These are phyloP conservation scores for Sinocyclocheilus anophthalmus DNA, from an alignment of 2,113 vertebrate species.

Conservation along the genomic window DNA sequence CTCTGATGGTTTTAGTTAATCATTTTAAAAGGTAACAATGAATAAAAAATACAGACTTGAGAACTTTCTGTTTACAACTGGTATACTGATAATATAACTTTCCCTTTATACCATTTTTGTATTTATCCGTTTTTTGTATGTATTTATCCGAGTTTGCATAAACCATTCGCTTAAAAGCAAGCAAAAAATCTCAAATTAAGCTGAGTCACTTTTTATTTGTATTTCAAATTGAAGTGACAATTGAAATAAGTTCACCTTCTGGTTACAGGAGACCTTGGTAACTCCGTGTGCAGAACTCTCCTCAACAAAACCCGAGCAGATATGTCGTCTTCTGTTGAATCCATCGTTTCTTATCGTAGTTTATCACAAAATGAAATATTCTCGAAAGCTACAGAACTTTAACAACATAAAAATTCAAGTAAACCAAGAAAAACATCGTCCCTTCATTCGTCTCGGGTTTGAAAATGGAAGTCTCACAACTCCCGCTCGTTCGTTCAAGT, in stretches of 20 bases:
- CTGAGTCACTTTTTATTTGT: neutral
- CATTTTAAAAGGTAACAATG: neutral
- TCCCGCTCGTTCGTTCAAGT: slow-evolving; percentile 28
- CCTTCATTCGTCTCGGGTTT: neutral
- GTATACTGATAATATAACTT: too few relatives aligned
- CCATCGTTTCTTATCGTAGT: slow-evolving; percentile 60
- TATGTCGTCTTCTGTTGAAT: slow-evolving; percentile 66
- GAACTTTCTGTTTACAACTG: neutral
- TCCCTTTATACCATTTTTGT: too few relatives aligned
- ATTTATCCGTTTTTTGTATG: too few relatives aligned
- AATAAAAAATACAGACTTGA: neutral
- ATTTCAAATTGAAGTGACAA: neutral
- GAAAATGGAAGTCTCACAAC: neutral
- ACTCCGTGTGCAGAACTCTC: slow-evolving; percentile 67
- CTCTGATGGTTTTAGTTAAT: neutral
- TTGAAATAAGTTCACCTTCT: slow-evolving; percentile 48
- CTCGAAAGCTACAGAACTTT: neutral
- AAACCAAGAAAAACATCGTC: neutral
- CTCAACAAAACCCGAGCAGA: slow-evolving; percentile 70
- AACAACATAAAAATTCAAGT: neutral
- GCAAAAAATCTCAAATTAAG: neutral
- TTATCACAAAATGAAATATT: neutral
- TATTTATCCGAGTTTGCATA: neutral
- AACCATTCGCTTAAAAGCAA: neutral
- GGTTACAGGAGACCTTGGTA: slow-evolving; percentile 67